Evolutionary conservation across 2,888 invertebrate genomes (phyloP).

Genomic region (Drosophila phalerata): DNA sequence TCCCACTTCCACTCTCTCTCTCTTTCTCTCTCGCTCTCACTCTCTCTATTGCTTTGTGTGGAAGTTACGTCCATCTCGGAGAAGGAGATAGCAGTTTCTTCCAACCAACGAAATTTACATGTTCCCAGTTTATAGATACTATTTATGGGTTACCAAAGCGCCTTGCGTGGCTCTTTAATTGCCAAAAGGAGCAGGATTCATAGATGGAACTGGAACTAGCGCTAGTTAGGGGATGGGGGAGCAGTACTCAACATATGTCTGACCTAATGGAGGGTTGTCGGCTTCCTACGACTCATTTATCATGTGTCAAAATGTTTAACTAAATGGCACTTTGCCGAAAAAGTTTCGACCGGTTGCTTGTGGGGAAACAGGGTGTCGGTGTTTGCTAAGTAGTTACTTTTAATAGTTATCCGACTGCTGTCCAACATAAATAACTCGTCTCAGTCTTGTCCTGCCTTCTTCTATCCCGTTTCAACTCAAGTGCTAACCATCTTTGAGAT

Average conservation of each 20-base stretch:
- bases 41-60: conserved; percentile 16
- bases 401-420: conserved; percentile 69
- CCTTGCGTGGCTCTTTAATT: conserved; percentile 68
- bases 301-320: conserved; percentile 82
- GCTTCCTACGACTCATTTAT: conserved; percentile 74
- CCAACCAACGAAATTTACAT: conserved; percentile 65
- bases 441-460: conserved; percentile 15
- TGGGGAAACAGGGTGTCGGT: conserved; percentile 28
- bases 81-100: conserved; percentile 7
- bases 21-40: neutral
- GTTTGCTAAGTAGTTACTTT: conserved; percentile 82
- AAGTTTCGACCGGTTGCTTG: conserved; percentile 45
- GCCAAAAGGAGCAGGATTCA: conserved; percentile 48
- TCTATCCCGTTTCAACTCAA: conserved; percentile 34
- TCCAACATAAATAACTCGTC: conserved; percentile 75
- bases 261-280: conserved; percentile 50
- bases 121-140: conserved; percentile 53
- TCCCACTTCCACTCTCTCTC: neutral
- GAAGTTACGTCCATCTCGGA: conserved; percentile 28
- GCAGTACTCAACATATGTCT: conserved; percentile 47
- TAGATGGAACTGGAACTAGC: neutral
- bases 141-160: conserved; percentile 63
- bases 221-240: neutral
- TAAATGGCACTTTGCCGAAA: conserved; percentile 81
- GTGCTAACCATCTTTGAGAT: conserved; percentile 78